Evolutionary conservation across 2,797 vertebrate species (phyloP).

Genomic region (Trematomus bernacchii): DNA sequence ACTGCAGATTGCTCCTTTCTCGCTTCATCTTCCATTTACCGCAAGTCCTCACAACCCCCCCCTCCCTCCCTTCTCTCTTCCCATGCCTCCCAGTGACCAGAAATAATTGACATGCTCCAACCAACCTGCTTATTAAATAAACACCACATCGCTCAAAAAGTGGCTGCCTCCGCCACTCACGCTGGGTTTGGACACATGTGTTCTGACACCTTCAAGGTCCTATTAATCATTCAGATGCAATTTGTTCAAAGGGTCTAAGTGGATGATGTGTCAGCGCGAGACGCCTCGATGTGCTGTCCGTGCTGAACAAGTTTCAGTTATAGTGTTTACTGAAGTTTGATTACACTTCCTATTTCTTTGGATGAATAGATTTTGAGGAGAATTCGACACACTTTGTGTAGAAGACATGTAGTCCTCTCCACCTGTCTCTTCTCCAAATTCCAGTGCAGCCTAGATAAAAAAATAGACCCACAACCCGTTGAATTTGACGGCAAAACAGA

Average conservation of each 20-base stretch:
- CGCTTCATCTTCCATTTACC: constrained; percentile 30
- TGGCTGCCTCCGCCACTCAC: background rate
- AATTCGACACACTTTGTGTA: constrained; percentile 9
- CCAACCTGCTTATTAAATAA: constrained; percentile 59
- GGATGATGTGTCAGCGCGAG: background rate
- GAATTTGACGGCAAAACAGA: constrained; percentile 22
- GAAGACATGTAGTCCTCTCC: background rate
- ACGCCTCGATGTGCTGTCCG: constrained; percentile 1
- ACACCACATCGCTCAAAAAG: constrained; percentile 35
- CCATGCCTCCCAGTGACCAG: constrained; percentile 18
- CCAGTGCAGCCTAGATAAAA: background rate
- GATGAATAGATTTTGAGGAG: background rate
- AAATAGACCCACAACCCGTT: constrained; percentile 6
- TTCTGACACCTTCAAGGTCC: constrained; percentile 40
- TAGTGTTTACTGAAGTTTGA: constrained; percentile 1
- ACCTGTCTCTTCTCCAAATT: background rate
- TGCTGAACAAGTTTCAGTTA: constrained; percentile 16
- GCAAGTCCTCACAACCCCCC: background rate
- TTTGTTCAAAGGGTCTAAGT: constrained; percentile 35
- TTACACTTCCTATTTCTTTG: background rate
- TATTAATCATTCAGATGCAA: constrained; percentile 56
- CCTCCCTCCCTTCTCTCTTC: background rate
- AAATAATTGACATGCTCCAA: constrained; percentile 57
- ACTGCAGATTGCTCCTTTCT: constrained; percentile 19
- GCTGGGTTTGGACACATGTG: constrained; percentile 31